Conservation (phyloP, 1,140 invertebrate species). For the Oppia nitens region DNA sequence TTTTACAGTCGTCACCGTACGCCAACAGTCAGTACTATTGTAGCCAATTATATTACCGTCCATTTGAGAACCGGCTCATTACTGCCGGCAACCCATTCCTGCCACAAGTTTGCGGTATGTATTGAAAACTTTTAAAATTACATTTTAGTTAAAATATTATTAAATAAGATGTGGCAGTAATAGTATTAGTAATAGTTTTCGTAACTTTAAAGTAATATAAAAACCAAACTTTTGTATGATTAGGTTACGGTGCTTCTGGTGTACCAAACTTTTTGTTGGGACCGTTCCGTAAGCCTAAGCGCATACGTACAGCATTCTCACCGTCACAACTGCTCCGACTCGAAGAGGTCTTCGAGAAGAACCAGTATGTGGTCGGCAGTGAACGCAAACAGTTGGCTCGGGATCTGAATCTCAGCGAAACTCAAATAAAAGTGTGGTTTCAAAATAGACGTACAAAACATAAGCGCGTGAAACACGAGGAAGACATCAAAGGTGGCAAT, state of each 20-base stretch:
- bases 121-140: background rate
- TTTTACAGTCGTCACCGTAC: background rate
- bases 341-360: slow-evolving; percentile 79
- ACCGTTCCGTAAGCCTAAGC: slow-evolving; percentile 35
- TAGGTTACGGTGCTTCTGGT: background rate
- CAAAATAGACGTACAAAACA: slow-evolving; percentile 75
- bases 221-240: too few species aligned
- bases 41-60: background rate
- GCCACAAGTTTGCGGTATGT: background rate
- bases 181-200: background rate
- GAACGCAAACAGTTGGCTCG: slow-evolving; percentile 75
- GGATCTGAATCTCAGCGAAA: slow-evolving; percentile 70
- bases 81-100: background rate
- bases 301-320: slow-evolving; percentile 84
- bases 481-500: background rate
- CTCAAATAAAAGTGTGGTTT: slow-evolving; percentile 94
- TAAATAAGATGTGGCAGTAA: background rate
- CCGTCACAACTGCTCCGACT: slow-evolving; percentile 75
- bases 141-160: background rate
- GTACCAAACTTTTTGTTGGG: slow-evolving; percentile 1
- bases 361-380: slow-evolving; percentile 90
- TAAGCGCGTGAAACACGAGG: slow-evolving; percentile 9
- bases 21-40: background rate
- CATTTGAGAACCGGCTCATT: background rate
- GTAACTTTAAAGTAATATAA: too few species aligned